Base-by-base conservation (phyloP, 23 tunicate species). In the Diplosoma virens region DNA sequence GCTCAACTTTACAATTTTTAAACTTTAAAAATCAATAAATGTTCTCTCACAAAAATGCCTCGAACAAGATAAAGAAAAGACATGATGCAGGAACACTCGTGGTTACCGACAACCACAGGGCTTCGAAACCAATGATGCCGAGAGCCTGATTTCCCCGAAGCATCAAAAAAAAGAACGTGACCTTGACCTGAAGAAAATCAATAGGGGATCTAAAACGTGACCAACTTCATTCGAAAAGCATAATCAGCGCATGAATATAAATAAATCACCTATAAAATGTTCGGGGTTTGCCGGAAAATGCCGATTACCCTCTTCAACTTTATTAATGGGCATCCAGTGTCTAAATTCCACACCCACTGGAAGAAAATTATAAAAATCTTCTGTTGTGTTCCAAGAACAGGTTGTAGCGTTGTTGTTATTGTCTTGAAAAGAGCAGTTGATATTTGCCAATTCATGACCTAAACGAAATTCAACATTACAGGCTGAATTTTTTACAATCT, bases 61-160 rank as follows among this genome's bases (percentile, higher is more conserved):
- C 84, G 41, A 33, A 92, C 46, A 18, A 85, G 65, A 71, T 92
- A 92, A 23, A 56, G 52, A 25, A 92, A 80, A 17, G 80, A 36
- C 92, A 92, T 81, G 47, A 37, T 55, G 79, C 97, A 92, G 1
- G 97, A 80, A 68, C 97, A 92, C 63, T 76, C 81, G 63, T 71
- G 68, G 36, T 59, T 80, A n/a, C 93, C 97, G 7, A 68, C 31
- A 34, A 92, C 67, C 17, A 76, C 33, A 7, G 97, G 97, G 58
- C 83, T 92, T 48, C 97, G 27, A 22, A 92, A 54, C 52, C 76
- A 60, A 46, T 32, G 21, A 17, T 25, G 6, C 4, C 3, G 25
- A 3, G 22, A 27, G n/a, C 21, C 18, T n/a, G n/a, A n/a, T 29
- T 27, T 47, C 22, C 78, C 74, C 3, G 50, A 47, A 2, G 61